phyloP scores from a whole-genome alignment of 2,113 vertebrate genomes.

The Apaloderma vittatum region DNA sequence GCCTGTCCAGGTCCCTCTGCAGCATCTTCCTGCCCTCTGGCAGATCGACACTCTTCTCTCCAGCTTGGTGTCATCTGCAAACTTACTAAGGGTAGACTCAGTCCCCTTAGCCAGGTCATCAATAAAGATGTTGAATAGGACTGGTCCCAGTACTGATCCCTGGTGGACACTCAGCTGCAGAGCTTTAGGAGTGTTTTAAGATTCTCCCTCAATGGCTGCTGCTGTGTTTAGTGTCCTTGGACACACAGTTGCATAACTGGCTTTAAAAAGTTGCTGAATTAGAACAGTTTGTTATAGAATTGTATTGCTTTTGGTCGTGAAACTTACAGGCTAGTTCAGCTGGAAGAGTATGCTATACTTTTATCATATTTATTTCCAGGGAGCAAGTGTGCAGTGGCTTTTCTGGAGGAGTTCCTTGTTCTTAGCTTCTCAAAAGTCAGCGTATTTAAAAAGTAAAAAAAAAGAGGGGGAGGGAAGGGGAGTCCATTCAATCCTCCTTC shows the following conservation, averaged over 20 bases:
- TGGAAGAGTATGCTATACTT: neutral
- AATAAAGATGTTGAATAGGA: no score
- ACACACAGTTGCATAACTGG: neutral
- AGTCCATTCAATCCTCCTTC: neutral
- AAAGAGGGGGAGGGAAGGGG: neutral
- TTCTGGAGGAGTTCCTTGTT: neutral
- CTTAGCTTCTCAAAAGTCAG: neutral
- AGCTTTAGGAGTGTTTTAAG: neutral
- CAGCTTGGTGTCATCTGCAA: no score
- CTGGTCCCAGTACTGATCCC: no score
- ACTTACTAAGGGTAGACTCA: no score
- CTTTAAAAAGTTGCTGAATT: neutral
- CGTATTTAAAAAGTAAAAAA: neutral
- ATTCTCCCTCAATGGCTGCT: neutral
- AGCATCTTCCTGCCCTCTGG: no score
- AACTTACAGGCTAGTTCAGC: neutral
- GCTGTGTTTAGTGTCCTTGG: neutral
- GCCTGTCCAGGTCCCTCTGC: no score
- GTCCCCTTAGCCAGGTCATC: no score
- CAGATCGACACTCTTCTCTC: no score
- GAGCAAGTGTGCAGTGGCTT: neutral
- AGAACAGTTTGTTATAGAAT: neutral
- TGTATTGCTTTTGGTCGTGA: neutral
- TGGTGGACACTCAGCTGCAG: neutral
- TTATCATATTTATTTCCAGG: neutral